Conservation (phyloP, 2,113 vertebrate genomes). For the Rhegmatorhina hoffmannsi region DNA sequence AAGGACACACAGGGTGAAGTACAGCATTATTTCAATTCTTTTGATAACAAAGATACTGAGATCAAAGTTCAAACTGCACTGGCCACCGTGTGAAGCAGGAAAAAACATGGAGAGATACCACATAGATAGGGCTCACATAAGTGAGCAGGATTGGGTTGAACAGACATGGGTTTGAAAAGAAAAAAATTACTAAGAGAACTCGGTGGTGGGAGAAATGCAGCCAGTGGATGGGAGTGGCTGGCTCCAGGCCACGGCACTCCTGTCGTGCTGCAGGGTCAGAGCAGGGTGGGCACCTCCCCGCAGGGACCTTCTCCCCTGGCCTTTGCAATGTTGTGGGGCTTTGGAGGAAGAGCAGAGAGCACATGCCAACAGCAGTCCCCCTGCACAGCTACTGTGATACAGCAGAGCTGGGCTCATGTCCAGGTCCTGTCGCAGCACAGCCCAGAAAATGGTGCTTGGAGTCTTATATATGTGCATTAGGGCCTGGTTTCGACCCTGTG, state of each 20-base stretch:
- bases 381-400: neutral
- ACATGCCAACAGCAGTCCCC: neutral
- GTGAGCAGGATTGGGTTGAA: neutral
- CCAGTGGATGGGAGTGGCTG: neutral
- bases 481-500: neutral
- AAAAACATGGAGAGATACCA: neutral
- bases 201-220: accelerated
- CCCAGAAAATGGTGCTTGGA: neutral
- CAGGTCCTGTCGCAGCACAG: neutral
- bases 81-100: accelerated
- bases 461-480: neutral
- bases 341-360: neutral
- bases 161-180: neutral
- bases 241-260: accelerated
- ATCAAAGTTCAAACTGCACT: neutral
- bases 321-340: neutral
- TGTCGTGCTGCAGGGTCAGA: neutral
- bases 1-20: neutral
- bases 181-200: neutral
- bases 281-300: neutral
- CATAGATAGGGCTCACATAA: neutral
- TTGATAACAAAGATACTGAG: neutral
- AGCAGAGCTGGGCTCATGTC: neutral
- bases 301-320: neutral
- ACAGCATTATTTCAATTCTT: neutral